Base-by-base conservation (phyloP, 1,140 invertebrate species). In the Gonatopus flavifemur region DNA sequence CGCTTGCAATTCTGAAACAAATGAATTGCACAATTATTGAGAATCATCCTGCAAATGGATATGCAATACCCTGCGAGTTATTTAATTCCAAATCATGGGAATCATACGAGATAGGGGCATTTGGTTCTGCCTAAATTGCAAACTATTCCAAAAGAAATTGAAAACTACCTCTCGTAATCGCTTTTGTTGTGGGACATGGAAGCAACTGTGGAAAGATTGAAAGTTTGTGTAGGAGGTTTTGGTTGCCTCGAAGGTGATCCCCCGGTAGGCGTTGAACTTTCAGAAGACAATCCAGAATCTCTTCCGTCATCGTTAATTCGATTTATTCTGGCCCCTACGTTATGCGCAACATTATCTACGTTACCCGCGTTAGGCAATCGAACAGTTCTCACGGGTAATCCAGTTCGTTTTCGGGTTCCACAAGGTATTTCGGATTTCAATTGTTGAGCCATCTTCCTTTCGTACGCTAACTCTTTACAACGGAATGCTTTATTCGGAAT, bases 221-320 rank as follows among this genome's bases (percentile, higher is more conserved):
- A 53, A 18, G 57, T 21, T 7, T 46, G 56, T 22, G 49, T 38
- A n/a, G 48, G 15, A 10, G 50, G 13, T 39, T 55, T 70, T 8
- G 54, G 55, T 37, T 74, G 74, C 8, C 70, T 64, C 7, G 72
- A 67, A 0, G 76, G 72, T n/a, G 76, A 78, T 20, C 67, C 72
- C 5, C 65, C 65, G 12, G 68, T 71, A 4, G 76, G 76, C 20
- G 74, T 77, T 31, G 74, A 70, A 37, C 66, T 67, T 39, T 75
- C 76, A 15, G 75, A 77, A 0, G 76, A 77, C 21, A 77, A 55
- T 3, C 74, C 74, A 12, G 76, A 78, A 35, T 77, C 76, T 37
- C 52, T 64, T 2, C 59, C 66, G 21, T 76, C 74, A 13, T 77
- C 73, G 28, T 42, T 30, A 12, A 44, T 44, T 9, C 37, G 25